These are phyloP conservation scores for Lordiphosa fenestrarum DNA, from an alignment of 2,888 invertebrate species.

Conservation along the genomic window DNA sequence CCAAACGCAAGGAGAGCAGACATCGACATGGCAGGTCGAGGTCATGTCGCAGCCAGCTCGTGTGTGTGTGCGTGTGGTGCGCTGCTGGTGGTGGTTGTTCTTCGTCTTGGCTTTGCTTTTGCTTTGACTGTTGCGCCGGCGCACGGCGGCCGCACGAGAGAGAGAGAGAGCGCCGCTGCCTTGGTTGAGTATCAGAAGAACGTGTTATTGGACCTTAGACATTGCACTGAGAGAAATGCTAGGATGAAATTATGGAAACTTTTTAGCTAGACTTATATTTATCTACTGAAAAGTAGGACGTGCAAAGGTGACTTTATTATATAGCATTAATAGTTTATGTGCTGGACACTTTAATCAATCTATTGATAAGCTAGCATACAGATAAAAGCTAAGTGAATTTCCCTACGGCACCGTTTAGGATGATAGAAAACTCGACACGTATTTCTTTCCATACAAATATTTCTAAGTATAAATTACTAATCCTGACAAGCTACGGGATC, in stretches of 20 bases:
- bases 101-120: constrained; percentile 40
- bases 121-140: constrained; percentile 54
- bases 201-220: constrained; percentile 31
- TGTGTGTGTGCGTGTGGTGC: constrained; percentile 49
- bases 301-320: no score
- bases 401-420: no score
- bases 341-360: no score
- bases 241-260: not conserved
- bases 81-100: constrained; percentile 51
- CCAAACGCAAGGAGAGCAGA: constrained; percentile 40
- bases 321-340: no score
- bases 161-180: constrained; percentile 32
- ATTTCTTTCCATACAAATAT: no score
- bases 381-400: no score
- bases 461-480: no score
- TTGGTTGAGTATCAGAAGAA: constrained; percentile 19
- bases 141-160: constrained; percentile 57
- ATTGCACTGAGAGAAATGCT: constrained; percentile 27
- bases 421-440: no score
- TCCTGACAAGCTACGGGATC: no score
- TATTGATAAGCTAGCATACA: no score
- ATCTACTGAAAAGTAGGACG: no score
- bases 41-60: constrained; percentile 53
- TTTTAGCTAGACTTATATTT: no score
- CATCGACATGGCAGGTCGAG: constrained; percentile 52